Evolutionary conservation across 2,113 vertebrate genomes (phyloP), one percentile per base, ranked within the genome.

Genomic region (Lontra canadensis): DNA sequence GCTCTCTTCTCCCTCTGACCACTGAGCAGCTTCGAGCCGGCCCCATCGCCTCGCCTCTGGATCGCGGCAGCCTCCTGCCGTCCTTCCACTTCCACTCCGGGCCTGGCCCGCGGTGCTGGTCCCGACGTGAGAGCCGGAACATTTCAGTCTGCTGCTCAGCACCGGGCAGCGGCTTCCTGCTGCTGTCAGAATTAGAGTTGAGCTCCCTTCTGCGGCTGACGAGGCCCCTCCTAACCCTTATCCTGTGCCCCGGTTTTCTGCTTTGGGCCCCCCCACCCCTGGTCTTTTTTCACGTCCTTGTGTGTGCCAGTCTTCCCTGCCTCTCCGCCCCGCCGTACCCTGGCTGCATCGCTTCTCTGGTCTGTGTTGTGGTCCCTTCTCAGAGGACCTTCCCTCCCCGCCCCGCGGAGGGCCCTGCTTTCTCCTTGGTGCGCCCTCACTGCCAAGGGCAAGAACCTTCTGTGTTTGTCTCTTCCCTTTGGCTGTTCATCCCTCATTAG

Each of bases 381-480:
- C 79, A n/a, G 74, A 31, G 42, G 42, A 21, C 59, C 57, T 26
- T 78, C 39, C 74, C 15, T 36, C 31, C 21, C 4, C 34, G 49
- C 3, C 59, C 34, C 42, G 29, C 3, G 11, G 12, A 49, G 34
- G 3, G 21, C 25, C 61, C 55, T 31, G 12, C 44, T 47, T 61
- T n/a, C 26, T 55, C 3, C 78, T 82, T 21, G 0, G 6, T 7
- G 2, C n/a, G n/a, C 89, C 10, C 18, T 69, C 7, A 57, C 7
- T 3, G 4, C 31, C 67, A 21, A 2, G 26, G 73, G 10, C 36
- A 17, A 0, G n/a, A 11, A 21, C 49, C 2, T 25, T 6, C 23
- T 65, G 76, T 39, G 7, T 55, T 55, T 49, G 5, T 69, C 20
- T 65, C 26, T 44, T 92, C 57, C 55, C 14, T n/a, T 42, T 69